phyloP scores from a whole-genome alignment of 1,140 invertebrate species.

The Bombus consobrinus region DNA sequence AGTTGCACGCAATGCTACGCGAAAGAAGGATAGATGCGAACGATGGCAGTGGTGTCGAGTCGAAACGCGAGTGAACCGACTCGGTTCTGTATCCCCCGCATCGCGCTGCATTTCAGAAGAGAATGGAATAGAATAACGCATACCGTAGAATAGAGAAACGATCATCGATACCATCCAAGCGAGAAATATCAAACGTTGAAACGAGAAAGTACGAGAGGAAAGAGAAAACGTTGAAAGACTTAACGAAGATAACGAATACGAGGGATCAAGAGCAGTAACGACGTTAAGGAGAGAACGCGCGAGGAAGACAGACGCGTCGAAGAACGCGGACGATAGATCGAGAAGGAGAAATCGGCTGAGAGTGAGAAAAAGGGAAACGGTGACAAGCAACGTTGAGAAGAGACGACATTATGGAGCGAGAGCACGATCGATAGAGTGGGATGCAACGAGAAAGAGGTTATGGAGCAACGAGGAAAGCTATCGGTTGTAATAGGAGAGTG shows the following conservation, averaged over 20 bases:
- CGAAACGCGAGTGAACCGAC: not conserved
- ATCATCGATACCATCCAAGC: not conserved
- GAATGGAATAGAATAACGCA: too few relatives aligned
- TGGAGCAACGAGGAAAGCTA: conserved; percentile 8
- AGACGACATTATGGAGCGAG: not conserved
- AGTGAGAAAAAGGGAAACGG: not conserved
- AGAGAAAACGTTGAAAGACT: not conserved
- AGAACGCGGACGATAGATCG: not conserved
- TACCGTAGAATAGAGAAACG: not conserved
- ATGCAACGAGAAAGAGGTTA: not conserved
- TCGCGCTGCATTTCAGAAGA: not conserved
- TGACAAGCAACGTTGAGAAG: not conserved
- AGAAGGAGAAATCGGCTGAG: not conserved
- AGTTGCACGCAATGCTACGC: not conserved
- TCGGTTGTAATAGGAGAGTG: not conserved
- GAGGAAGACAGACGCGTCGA: not conserved
- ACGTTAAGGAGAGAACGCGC: not conserved
- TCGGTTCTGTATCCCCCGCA: not conserved
- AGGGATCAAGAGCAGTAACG: not conserved
- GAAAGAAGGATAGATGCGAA: not conserved
- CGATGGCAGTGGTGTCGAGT: not conserved
- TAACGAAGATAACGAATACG: not conserved
- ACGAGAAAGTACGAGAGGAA: not conserved
- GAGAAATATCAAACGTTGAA: not conserved
- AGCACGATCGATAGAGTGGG: too few relatives aligned